phyloP scores from a whole-genome alignment of 53 echinoderm and acorn worm species.

The Luidia sarsii region DNA sequence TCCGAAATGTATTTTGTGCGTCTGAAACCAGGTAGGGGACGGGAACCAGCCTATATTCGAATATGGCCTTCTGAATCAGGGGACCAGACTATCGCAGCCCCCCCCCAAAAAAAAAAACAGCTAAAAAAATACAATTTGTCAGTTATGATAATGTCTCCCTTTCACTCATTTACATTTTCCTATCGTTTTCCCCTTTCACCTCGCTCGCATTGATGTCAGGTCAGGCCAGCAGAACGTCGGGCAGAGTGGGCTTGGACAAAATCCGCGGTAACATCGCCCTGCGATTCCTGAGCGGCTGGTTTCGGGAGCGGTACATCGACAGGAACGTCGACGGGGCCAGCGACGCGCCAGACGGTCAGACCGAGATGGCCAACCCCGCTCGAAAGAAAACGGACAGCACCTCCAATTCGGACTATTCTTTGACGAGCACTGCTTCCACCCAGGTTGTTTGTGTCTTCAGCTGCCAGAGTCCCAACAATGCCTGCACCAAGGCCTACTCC shows the following conservation, averaged over 20 bases:
- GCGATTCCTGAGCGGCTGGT: conserved; percentile 36
- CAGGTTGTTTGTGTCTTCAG: conserved; percentile 75
- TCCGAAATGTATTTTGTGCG: too few species aligned
- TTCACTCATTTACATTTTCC: background rate
- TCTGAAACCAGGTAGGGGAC: too few species aligned
- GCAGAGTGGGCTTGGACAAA: conserved; percentile 17
- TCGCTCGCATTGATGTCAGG: conserved; percentile 21
- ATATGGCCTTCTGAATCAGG: too few species aligned
- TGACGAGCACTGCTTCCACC: conserved; percentile 22
- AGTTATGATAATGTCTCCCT: background rate
- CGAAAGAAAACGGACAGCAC: conserved; percentile 9
- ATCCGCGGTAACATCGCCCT: conserved; percentile 32
- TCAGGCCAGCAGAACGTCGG: background rate
- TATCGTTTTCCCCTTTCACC: conserved; percentile 36
- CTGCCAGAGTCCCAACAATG: conserved; percentile 38
- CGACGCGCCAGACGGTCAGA: background rate
- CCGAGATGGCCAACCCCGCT: background rate
- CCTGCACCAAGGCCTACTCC: conserved; percentile 52
- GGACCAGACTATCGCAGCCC: too few species aligned
- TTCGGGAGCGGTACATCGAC: background rate
- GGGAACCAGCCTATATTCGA: too few species aligned
- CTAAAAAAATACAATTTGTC: too few species aligned
- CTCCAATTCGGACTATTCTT: background rate
- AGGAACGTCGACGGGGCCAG: background rate
- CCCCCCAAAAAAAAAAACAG: too few species aligned